Conservation (phyloP, 1,140 invertebrate genomes). For the Xylocopa sonorina region DNA sequence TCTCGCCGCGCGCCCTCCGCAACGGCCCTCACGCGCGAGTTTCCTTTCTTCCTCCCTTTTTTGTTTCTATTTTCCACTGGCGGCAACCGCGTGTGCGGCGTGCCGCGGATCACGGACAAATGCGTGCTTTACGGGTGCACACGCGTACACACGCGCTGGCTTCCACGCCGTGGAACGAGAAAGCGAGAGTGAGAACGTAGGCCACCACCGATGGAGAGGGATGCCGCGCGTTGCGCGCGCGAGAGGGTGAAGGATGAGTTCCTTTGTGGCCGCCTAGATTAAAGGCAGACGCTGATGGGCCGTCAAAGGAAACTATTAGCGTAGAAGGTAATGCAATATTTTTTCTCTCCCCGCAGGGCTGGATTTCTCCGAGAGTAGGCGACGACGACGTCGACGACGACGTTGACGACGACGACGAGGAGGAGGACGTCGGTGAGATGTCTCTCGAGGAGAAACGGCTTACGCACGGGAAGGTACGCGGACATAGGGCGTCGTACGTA, state of each 20-base stretch:
- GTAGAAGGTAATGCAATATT: slow-evolving; percentile 72
- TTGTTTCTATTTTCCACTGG: slow-evolving; percentile 33
- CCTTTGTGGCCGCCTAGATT: slow-evolving; percentile 75
- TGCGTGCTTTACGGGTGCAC: slow-evolving; percentile 38
- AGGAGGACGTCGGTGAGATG: no score
- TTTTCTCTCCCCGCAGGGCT: slow-evolving; percentile 47
- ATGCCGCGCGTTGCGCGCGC: slow-evolving; percentile 11
- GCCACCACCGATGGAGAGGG: not conserved
- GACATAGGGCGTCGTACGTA: no score
- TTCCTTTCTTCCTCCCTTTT: slow-evolving; percentile 9
- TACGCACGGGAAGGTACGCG: not conserved
- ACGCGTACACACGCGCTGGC: slow-evolving; percentile 26
- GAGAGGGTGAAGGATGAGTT: slow-evolving; percentile 51
- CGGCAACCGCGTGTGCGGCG: slow-evolving; percentile 28
- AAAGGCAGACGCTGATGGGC: slow-evolving; percentile 73
- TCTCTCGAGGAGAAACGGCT: slow-evolving; percentile 33
- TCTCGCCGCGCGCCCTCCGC: slow-evolving; percentile 50
- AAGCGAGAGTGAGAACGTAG: slow-evolving; percentile 23
- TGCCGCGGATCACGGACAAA: slow-evolving; percentile 36
- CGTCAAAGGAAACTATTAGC: slow-evolving; percentile 75
- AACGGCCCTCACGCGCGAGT: slow-evolving; percentile 27
- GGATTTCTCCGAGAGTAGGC: slow-evolving; percentile 41
- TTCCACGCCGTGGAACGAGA: slow-evolving; percentile 35
- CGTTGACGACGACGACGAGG: no score
- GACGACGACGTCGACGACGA: no score